Conservation (phyloP, 2,888 invertebrate species). For the Zeuzera pyrina region DNA sequence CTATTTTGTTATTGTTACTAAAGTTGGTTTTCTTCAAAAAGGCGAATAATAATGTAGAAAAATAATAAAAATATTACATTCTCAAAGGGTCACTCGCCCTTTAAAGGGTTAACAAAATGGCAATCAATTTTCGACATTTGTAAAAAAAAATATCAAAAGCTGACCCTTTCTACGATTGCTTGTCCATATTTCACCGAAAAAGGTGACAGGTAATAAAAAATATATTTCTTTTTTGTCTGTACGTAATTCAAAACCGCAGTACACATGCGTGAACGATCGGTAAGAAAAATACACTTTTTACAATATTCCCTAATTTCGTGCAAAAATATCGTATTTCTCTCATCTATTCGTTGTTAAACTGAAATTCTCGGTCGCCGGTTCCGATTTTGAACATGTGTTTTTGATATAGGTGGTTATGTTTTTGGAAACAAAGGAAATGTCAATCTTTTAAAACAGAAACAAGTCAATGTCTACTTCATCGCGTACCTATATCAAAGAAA, state of each 20-base stretch:
- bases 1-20: too few species aligned
- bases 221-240: slow-evolving; percentile 25
- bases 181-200: slow-evolving; percentile 45
- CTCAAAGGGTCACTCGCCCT: slow-evolving; percentile 28
- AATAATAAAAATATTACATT: slow-evolving; percentile 11
- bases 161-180: slow-evolving; percentile 60
- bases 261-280: slow-evolving; percentile 48
- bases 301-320: slow-evolving; percentile 58
- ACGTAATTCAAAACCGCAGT: slow-evolving; percentile 54
- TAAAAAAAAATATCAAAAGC: slow-evolving; percentile 27
- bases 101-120: slow-evolving; percentile 42
- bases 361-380: slow-evolving; percentile 41
- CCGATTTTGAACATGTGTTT: slow-evolving; percentile 52
- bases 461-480: too few species aligned
- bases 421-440: slow-evolving; percentile 33
- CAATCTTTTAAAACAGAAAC: too few species aligned
- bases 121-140: slow-evolving; percentile 32
- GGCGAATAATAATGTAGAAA: slow-evolving; percentile 10
- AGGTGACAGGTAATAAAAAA: slow-evolving; percentile 44
- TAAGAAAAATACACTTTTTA: slow-evolving; percentile 58
- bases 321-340: slow-evolving; percentile 62
- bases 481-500: too few species aligned
- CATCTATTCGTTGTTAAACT: slow-evolving; percentile 25
- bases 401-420: slow-evolving; percentile 32
- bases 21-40: too few species aligned